Evolutionary conservation across 2,888 invertebrate genomes (phyloP).

Genomic region (Sphaeridia pumilis): DNA sequence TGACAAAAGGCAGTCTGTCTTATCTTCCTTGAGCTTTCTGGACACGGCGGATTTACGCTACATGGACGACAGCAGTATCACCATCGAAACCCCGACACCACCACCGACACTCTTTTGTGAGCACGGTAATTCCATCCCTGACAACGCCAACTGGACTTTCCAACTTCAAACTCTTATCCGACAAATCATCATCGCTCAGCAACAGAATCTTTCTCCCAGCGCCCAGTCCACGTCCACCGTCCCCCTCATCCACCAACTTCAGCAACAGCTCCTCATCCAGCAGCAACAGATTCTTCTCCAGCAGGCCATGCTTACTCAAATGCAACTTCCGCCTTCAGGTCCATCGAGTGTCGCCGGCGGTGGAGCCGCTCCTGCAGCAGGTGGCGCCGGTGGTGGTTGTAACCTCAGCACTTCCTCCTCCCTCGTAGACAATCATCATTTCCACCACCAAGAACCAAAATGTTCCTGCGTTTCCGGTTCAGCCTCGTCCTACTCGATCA

Average conservation of each 20-base stretch:
- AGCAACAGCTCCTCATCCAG: conserved; percentile 35
- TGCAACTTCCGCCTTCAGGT: conserved; percentile 30
- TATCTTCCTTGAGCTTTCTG: conserved; percentile 45
- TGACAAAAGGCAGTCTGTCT: conserved; percentile 32
- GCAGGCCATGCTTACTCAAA: conserved; percentile 35
- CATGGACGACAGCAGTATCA: conserved; percentile 84
- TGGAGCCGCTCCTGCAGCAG: conserved; percentile 8
- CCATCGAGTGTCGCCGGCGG: no score
- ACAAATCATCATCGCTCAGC: conserved; percentile 34
- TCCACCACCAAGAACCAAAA: conserved; percentile 9
- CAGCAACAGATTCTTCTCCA: conserved; percentile 36
- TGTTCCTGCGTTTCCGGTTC: conserved; percentile 34
- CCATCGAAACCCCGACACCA: conserved; percentile 55
- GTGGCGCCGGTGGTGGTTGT: no score
- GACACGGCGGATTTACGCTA: conserved; percentile 68
- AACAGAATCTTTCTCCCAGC: conserved; percentile 35
- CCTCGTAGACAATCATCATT: conserved; percentile 18
- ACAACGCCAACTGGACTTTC: conserved; percentile 19
- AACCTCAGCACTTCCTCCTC: background rate
- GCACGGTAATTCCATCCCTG: conserved; percentile 18
- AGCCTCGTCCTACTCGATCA: conserved; percentile 39
- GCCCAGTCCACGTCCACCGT: conserved; percentile 32
- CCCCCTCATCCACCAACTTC: conserved; percentile 35
- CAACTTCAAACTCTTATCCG: conserved; percentile 34
- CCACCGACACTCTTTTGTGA: conserved; percentile 50